A percentile compares a stretch with the other conserved stretches of the same genome.
phyloP scores from a whole-genome alignment of 2,888 invertebrate genomes.

The Hipparchia semele region DNA sequence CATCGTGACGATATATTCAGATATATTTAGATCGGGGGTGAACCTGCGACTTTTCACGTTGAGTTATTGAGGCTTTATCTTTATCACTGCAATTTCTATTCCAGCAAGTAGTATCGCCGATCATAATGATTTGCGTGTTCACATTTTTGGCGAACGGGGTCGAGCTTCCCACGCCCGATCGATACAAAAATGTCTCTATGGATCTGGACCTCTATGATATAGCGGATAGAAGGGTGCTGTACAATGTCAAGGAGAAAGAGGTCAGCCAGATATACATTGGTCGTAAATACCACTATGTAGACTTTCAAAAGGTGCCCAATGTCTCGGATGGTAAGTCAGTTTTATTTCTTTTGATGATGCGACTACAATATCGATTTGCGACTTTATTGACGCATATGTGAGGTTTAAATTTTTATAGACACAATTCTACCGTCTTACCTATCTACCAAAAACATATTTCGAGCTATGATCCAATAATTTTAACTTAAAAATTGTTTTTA shows the following conservation, averaged over 20 bases:
- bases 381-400: too few species aligned
- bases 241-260: constrained; percentile 35
- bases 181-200: constrained; percentile 31
- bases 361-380: neutral
- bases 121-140: constrained; percentile 46
- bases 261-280: constrained; percentile 31
- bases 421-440: too few species aligned
- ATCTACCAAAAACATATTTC: too few species aligned
- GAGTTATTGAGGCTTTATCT: too few species aligned
- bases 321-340: constrained; percentile 47
- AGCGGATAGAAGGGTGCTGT: constrained; percentile 46
- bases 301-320: constrained; percentile 43
- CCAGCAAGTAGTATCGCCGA: constrained; percentile 62
- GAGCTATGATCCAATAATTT: too few species aligned
- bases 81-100: constrained; percentile 1
- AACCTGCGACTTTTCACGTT: too few species aligned
- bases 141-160: constrained; percentile 45
- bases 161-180: neutral
- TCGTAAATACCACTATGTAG: constrained; percentile 43
- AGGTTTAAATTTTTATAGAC: too few species aligned
- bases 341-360: neutral
- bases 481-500: too few species aligned
- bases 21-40: too few species aligned
- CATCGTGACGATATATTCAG: too few species aligned
- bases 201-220: constrained; percentile 49